Evolutionary conservation across 92 coral and sea anemone species (phyloP), one percentile per base, ranked within the genome.

Genomic region (Palythoa grandis): DNA sequence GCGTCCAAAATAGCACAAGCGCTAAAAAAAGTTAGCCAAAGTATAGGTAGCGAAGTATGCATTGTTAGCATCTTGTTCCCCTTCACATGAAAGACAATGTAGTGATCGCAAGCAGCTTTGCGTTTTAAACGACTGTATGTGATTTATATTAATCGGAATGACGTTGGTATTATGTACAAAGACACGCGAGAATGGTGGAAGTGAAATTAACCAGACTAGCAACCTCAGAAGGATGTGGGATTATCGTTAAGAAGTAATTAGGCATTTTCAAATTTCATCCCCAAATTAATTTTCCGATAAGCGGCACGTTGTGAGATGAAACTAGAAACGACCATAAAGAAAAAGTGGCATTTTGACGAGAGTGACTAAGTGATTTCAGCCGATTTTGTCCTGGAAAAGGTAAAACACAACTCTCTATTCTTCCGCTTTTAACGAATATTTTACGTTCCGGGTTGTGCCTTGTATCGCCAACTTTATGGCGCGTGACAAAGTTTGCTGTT

Each of bases 231-330:
- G 43, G 60, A 25, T 70, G 40, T 80, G 85, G 85, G 85, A 80
- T 80, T 47, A 80, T 80, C 85, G 73, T 80, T 80, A 80, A 80
- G 74, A 80, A 80, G 74, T 65, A 80, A 80, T 80, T 68, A 65
- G 40, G 24, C 39, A 52, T 80, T 48, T 66, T 70, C 48, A 48
- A 80, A 67, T 65, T 76, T 80, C 85, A 80, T 80, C 85, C 72
- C 43, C 52, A 24, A 66, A 80, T 80, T 66, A 65, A 80, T 80
- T 22, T 63, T 67, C 61, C 52, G 85, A 66, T 80, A 80, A 65
- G 14, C 39, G 13, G 24, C 56, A 43, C 58, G 17, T 25, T 29
- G 74, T 15, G 12, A 12, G 37, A 69, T 22, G 74, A 25, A 6
- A 63, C 69, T 63, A 1, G 19, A 63, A 63, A 5, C 11, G 23